Evolutionary conservation across 2,888 invertebrate genomes (phyloP), one percentile per base, ranked within the genome.

Genomic region (Dendrolimus houi): DNA sequence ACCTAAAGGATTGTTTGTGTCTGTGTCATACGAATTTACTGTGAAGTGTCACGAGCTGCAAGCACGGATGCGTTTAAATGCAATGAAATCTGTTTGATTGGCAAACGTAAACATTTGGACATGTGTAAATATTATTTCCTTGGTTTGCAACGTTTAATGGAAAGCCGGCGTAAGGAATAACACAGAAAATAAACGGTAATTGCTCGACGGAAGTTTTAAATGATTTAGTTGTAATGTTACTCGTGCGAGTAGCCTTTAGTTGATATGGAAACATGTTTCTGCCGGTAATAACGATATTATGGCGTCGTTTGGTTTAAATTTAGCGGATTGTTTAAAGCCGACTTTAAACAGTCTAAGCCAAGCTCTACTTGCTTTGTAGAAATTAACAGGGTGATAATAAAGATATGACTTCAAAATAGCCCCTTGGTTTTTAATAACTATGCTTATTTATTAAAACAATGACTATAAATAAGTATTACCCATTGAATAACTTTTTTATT

Each of bases 31-130:
- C 73, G 74, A 74, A 58, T 59, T 57, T 54, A 67, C 66, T 68
- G 64, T 70, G 68, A 67, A 71, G 66, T 57, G 29, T 29, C 29
- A 29, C 3, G 56, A 54, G 74, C 76, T 76, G 73, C 70, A 74
- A 60, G 67, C 62, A 63, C 78, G 79, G 80, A 83, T 81, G 77
- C 72, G 71, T 75, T 14, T 76, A 81, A 82, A 81, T 82, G 79
- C 74, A 75, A 74, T 72, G 75, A 79, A 79, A 82, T 29, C 29
- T 81, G 81, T 83, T 84, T 83, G 83, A 82, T 81, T 79, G 75
- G 79, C 77, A 77, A 83, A 85, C 74, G 84, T 85, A 87, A 87
- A 87, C 83, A 85, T 68, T 47, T 47, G 71, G 69, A 75, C 80
- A 75, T 77, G 79, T 29, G 75, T 74, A 77, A 72, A 75, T 75